Evolutionary conservation across 2,797 vertebrate genomes (phyloP).

Genomic region (Lagodon rhomboides): DNA sequence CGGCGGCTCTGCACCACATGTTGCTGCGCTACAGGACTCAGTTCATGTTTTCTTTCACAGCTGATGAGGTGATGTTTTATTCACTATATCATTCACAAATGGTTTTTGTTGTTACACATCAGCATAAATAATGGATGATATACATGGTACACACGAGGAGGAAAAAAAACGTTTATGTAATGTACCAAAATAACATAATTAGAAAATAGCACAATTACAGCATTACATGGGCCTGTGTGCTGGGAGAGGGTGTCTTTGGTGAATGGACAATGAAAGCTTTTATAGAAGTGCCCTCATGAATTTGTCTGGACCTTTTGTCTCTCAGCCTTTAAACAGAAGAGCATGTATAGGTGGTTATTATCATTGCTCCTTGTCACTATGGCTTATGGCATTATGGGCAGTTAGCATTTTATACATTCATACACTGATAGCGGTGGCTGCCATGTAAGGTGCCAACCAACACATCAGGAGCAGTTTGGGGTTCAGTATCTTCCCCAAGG

Average conservation of each 20-base stretch:
- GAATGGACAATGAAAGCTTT: background rate
- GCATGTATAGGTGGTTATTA: background rate
- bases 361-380: background rate
- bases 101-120: slow-evolving; percentile 2
- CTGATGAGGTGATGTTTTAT: slow-evolving; percentile 19
- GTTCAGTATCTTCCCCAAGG: no score
- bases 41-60: slow-evolving; percentile 10
- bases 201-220: background rate
- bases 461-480: no score
- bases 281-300: no score
- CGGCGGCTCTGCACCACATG: background rate
- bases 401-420: no score
- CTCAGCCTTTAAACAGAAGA: background rate
- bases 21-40: background rate
- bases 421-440: no score
- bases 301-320: background rate
- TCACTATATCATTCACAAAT: background rate
- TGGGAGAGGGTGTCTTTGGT: background rate
- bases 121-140: slow-evolving; percentile 25
- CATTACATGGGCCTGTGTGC: background rate
- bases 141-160: background rate
- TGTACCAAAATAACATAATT: background rate
- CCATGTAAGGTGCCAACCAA: no score
- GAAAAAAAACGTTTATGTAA: background rate
- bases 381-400: no score